Base-by-base conservation (phyloP, 2,888 invertebrate species). In the Lasioglossum leucozonium region DNA sequence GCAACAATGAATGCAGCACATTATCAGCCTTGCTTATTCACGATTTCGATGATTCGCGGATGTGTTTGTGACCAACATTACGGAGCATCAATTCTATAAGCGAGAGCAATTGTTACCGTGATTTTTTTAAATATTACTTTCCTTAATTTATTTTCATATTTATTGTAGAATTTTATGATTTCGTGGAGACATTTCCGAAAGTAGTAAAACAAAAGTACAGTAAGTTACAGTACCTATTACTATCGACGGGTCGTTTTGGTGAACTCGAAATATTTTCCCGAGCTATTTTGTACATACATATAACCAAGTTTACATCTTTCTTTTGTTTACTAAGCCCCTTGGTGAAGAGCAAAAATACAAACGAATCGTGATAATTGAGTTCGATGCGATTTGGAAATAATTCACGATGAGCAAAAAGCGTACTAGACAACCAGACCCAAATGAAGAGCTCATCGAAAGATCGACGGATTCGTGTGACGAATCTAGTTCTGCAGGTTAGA, bases 391-490 rank as follows among this genome's bases (percentile, higher is more conserved):
- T 81, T 72, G 26, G 8, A 58, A 77, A n/a, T 75, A 74, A 74
- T 34, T 34, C 40, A 95, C 95, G 94, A 97, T 97, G 97, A 97
- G 96, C 82, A 97, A 97, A 95, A 97, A 97, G 67, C 90, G 96
- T 96, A 97, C 96, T 96, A 92, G 97, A 94, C 97, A 97, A 94
- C 96, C 96, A 89, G 97, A 97, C 91, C 96, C 96, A 55, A 96
- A 96, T 72, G 96, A 96, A 89, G 96, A 97, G 89, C 96, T 95
- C 78, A 97, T 96, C 88, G 96, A 95, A 55, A 92, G 92, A 65
- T 97, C 97, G 6, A 97, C 97, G 0, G 97, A 97, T 92, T 97
- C 97, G 30, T 96, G 96, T 89, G 97, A 97, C 88, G 97, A 97
- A 94, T 94, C 87, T 4, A 89, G n/a, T n/a, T 65, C 82, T 77